phyloP scores from a whole-genome alignment of 2,113 vertebrate species.

The Manacus vitellinus region DNA sequence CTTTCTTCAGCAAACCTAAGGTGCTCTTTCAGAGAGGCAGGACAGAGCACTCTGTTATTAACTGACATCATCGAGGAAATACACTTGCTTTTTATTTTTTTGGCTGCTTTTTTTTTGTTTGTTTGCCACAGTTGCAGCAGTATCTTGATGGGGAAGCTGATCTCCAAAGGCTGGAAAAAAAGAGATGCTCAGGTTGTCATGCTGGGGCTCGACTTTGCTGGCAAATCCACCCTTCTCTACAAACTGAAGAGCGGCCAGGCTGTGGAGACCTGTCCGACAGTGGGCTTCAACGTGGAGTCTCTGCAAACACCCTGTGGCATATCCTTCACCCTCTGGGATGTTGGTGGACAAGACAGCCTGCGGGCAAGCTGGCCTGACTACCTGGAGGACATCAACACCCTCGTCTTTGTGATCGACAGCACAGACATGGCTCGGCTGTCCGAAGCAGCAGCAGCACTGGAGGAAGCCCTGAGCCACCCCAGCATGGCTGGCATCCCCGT shows the following conservation, averaged over 20 bases:
- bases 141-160: conserved; percentile 67
- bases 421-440: conserved; percentile 71
- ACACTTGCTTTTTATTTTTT: not conserved
- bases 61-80: not conserved
- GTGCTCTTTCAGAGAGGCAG: not conserved
- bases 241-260: conserved; percentile 73
- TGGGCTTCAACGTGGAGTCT: conserved; percentile 88
- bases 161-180: conserved; percentile 53
- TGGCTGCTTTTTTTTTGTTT: not conserved
- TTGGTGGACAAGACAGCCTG: conserved; percentile 84
- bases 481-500: conserved; percentile 76
- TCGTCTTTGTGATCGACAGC: conserved; percentile 88
- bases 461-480: conserved; percentile 72
- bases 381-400: conserved; percentile 75
- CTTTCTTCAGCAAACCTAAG: not conserved
- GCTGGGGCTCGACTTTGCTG: conserved; percentile 72
- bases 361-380: conserved; percentile 83
- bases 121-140: not conserved
- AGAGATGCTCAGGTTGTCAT: conserved; percentile 69
- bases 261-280: conserved; percentile 83
- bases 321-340: conserved; percentile 84
- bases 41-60: not conserved
- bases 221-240: conserved; percentile 79
- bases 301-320: conserved; percentile 75
- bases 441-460: conserved; percentile 74